These are phyloP conservation scores for Sussaba pulchella DNA, from an alignment of 2,888 invertebrate species.

Conservation along the genomic window DNA sequence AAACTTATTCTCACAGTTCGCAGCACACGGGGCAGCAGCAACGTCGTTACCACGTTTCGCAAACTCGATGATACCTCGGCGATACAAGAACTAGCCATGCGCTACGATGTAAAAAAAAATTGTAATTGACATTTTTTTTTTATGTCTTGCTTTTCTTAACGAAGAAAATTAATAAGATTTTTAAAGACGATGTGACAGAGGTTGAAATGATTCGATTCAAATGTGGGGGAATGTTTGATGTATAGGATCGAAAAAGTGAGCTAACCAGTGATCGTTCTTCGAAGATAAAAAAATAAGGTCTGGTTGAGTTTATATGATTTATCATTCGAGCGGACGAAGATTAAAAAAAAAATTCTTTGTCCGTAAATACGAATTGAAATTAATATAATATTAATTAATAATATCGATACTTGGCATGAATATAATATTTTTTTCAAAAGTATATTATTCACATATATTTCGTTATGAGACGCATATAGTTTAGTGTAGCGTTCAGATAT, in stretches of 20 bases:
- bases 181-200: not conserved
- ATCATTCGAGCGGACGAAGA: conserved; percentile 66
- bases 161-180: not conserved
- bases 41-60: conserved; percentile 26
- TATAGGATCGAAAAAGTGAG: not conserved
- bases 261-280: not conserved
- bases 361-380: conserved; percentile 73
- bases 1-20: conserved; percentile 20
- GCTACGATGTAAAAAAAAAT: too few relatives aligned
- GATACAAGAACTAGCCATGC: not conserved
- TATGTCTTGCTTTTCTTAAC: not conserved
- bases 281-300: not conserved
- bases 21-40: not conserved
- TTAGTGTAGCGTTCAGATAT: conserved; percentile 67
- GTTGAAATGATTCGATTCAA: not conserved
- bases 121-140: not conserved
- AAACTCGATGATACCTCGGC: conserved; percentile 2
- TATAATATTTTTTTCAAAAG: too few relatives aligned
- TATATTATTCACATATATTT: conserved; percentile 71
- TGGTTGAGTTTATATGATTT: too few relatives aligned
- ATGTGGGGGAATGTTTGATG: not conserved
- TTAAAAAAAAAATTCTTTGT: conserved; percentile 70
- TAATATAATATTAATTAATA: too few relatives aligned
- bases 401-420: too few relatives aligned
- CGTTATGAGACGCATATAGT: conserved; percentile 75